These are phyloP conservation scores for Porites cylindrica DNA, from an alignment of 92 coral and sea anemone species.

Conservation along the genomic window DNA sequence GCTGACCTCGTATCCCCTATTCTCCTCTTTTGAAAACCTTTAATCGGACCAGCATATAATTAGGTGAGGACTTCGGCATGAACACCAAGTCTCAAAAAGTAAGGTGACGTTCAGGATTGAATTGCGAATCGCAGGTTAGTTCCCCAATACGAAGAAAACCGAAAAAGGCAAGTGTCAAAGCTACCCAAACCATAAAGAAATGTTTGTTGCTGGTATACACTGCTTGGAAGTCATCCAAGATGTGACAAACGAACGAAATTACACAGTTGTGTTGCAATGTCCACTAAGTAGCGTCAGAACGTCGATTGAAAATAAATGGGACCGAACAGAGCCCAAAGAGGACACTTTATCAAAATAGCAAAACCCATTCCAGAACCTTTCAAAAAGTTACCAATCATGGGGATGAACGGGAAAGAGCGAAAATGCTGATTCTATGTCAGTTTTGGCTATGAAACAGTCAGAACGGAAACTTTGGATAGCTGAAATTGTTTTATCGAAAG, in stretches of 20 bases:
- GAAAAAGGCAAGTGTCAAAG: no score
- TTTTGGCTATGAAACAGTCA: constrained; percentile 57
- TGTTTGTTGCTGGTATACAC: no score
- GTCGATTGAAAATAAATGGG: constrained; percentile 63
- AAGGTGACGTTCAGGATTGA: no score
- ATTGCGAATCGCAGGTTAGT: no score
- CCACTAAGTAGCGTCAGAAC: constrained; percentile 58
- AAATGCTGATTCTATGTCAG: constrained; percentile 73
- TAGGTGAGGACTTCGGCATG: no score
- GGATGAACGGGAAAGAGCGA: constrained; percentile 67
- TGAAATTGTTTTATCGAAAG: constrained; percentile 44
- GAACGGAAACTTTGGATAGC: constrained; percentile 46
- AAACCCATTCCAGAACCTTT: constrained; percentile 51
- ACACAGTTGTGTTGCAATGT: constrained; percentile 32
- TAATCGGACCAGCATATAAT: no score
- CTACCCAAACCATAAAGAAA: no score
- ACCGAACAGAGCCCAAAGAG: neutral
- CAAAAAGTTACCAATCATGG: constrained; percentile 65
- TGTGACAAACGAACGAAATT: constrained; percentile 18
- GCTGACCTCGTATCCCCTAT: no score
- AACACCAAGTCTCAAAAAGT: no score
- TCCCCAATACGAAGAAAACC: no score
- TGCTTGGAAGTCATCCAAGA: constrained; percentile 67
- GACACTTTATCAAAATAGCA: constrained; percentile 67
- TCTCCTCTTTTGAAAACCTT: no score